phyloP scores from a whole-genome alignment of 2,113 vertebrate genomes.

The Ciconia boyciana region DNA sequence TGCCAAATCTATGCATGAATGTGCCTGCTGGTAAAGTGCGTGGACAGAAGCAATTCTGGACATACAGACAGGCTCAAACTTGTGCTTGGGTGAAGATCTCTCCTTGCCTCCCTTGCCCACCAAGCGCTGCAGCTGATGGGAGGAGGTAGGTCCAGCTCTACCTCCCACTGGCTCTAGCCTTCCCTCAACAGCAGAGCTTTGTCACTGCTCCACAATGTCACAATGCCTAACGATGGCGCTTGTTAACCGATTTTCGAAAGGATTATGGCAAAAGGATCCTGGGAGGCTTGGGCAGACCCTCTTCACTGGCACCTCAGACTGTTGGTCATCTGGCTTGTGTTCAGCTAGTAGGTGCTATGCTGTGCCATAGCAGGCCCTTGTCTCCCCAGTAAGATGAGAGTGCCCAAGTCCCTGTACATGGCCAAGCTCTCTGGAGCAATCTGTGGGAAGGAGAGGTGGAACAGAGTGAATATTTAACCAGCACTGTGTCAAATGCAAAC shows the following conservation, averaged over 20 bases:
- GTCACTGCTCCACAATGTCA: not conserved
- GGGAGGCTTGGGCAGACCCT: not conserved
- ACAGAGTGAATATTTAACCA: slow-evolving; percentile 34
- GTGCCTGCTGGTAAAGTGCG: not conserved
- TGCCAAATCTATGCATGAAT: not conserved
- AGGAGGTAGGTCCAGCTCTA: not conserved
- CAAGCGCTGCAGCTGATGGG: not conserved
- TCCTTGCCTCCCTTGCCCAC: not conserved
- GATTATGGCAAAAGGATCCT: not conserved
- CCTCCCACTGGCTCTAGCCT: not conserved
- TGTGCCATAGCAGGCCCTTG: not conserved
- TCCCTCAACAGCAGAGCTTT: not conserved
- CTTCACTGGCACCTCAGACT: not conserved
- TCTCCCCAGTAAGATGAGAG: not conserved
- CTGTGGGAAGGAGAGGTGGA: not conserved
- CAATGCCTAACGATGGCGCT: not conserved
- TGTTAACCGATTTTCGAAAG: not conserved
- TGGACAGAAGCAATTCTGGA: not conserved
- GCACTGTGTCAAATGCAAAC: slow-evolving; percentile 1
- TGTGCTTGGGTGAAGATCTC: not conserved
- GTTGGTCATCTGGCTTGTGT: not conserved
- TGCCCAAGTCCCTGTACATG: not conserved
- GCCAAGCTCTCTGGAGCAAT: not conserved
- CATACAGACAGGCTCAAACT: not conserved
- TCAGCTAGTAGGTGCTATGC: not conserved